Evolutionary conservation across 2,888 invertebrate species (phyloP).

Genomic region (Conchocele bisecta): DNA sequence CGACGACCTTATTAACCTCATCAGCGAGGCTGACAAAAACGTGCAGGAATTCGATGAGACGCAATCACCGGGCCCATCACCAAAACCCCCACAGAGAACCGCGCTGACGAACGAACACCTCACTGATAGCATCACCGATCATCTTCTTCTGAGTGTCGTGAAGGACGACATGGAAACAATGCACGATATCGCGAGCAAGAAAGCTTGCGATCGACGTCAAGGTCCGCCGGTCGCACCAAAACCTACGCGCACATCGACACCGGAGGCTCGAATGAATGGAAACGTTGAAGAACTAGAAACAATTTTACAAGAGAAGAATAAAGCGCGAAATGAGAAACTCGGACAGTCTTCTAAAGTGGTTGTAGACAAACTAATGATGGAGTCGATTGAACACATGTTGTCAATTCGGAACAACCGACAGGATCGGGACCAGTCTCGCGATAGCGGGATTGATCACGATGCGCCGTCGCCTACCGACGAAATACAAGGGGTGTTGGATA

Average conservation of each 20-base stretch:
- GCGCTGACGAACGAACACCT: slow-evolving; percentile 48
- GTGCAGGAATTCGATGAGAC: slow-evolving; percentile 54
- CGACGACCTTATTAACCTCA: slow-evolving; percentile 56
- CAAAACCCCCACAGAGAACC: slow-evolving; percentile 14
- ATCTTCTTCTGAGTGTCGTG: slow-evolving; percentile 68
- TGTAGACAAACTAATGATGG: slow-evolving; percentile 73
- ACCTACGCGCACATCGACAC: slow-evolving; percentile 50
- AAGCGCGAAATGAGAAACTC: no score
- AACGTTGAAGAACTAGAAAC: slow-evolving; percentile 44
- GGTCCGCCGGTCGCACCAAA: slow-evolving; percentile 65
- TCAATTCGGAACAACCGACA: slow-evolving; percentile 65
- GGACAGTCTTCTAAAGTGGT: slow-evolving; percentile 69
- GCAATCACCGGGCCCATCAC: slow-evolving; percentile 35
- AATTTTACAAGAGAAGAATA: slow-evolving; percentile 31
- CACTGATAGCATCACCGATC: slow-evolving; percentile 73
- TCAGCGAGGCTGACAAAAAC: slow-evolving; percentile 56
- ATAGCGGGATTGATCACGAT: slow-evolving; percentile 47
- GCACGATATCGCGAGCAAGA: slow-evolving; percentile 61
- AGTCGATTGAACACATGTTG: slow-evolving; percentile 78
- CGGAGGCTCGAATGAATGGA: slow-evolving; percentile 35
- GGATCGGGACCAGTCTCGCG: slow-evolving; percentile 40
- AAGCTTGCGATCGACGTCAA: slow-evolving; percentile 41
- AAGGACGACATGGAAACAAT: slow-evolving; percentile 66
- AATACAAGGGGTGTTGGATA: slow-evolving; percentile 50
- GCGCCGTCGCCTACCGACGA: slow-evolving; percentile 58